Conservation (phyloP, 2,888 invertebrate genomes). For the Eupithecia exiguata region DNA sequence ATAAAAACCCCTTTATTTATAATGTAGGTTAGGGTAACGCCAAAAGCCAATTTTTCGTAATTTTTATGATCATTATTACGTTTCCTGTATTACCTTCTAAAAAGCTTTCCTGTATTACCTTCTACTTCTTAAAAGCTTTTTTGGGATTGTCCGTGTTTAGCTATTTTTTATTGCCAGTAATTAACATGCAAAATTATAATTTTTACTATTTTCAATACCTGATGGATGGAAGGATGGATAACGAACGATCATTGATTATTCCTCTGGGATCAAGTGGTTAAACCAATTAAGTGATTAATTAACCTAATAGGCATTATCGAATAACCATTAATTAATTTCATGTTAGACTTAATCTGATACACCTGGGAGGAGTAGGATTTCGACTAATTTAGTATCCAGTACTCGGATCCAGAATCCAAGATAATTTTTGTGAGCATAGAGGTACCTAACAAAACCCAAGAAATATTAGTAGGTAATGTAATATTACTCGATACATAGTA, state of each 20-base stretch:
- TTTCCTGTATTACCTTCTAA: no score
- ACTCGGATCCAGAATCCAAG: neutral
- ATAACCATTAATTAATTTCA: slow-evolving; percentile 20
- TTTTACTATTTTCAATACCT: neutral
- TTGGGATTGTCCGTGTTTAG: neutral
- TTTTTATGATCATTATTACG: no score
- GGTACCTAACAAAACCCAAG: neutral
- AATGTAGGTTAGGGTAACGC: no score
- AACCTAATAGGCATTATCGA: slow-evolving; percentile 15
- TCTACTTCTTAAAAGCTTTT: neutral
- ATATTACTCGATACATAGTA: neutral
- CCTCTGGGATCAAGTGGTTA: slow-evolving; percentile 56
- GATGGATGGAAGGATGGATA: no score
- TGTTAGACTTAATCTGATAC: neutral
- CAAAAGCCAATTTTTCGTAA: no score
- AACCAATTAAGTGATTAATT: slow-evolving; percentile 57
- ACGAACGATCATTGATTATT: slow-evolving; percentile 22
- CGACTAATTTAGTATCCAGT: neutral
- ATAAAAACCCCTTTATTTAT: no score
- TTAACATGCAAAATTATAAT: no score
- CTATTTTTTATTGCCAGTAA: neutral
- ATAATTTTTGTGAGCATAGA: neutral
- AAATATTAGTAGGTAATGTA: neutral
- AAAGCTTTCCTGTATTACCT: neutral
- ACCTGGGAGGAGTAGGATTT: slow-evolving; percentile 3